Conservation (phyloP, 2,888 invertebrate species). For the Argyra leucocephala region DNA sequence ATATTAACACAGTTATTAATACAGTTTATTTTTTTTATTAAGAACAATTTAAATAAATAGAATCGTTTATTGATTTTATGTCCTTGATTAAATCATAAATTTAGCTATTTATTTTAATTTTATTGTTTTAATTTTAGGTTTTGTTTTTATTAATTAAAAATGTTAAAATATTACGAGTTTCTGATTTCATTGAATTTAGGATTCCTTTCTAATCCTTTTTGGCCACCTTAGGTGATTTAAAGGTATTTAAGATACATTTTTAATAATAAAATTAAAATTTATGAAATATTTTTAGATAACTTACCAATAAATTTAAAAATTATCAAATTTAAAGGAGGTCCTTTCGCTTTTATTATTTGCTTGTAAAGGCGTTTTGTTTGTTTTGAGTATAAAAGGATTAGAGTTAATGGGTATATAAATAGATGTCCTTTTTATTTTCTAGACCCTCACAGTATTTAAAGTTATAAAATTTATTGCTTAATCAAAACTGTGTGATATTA, state of each 20-base stretch:
- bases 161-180: neutral
- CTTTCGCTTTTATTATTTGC: neutral
- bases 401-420: too few species aligned
- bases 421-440: neutral
- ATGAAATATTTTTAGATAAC: neutral
- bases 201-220: neutral
- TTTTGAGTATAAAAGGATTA: too few species aligned
- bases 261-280: neutral
- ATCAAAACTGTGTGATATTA: neutral
- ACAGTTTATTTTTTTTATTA: too few species aligned
- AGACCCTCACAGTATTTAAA: neutral
- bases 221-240: neutral
- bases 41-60: too few species aligned
- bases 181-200: neutral
- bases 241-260: too few species aligned
- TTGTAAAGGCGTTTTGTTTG: too few species aligned
- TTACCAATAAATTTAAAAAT: neutral
- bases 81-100: neutral
- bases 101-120: neutral
- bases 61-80: too few species aligned
- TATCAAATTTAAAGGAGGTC: neutral
- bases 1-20: too few species aligned
- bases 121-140: neutral
- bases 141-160: neutral
- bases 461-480: neutral